Base-by-base conservation (phyloP, 2,113 vertebrate genomes). In the Thunnus thynnus region DNA sequence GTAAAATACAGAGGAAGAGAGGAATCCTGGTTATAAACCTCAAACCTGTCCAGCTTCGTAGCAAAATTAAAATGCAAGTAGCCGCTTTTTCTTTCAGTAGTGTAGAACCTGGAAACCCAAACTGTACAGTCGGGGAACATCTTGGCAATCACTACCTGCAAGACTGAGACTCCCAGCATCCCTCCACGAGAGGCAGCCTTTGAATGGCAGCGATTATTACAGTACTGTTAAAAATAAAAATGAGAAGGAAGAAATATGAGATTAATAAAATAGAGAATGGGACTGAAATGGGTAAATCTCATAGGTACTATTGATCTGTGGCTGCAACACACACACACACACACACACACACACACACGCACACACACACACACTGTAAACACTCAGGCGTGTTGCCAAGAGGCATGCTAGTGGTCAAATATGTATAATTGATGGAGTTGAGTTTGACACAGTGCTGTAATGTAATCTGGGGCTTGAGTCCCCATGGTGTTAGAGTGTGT, bases 391-490 rank as follows among this genome's bases (percentile, higher is more conserved):
- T 27, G 78, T 71, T 85, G 81, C 80, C 86, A 90, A 80, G 70
- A 58, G 79, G 67, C 79, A 60, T 66, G 63, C 73, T 85, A 72
- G 68, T 87, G 87, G 87, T 89, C 84, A 86, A 70, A 92, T 78
- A 89, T 93, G 86, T 90, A 82, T 92, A 93, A 93, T 89, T 93
- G 85, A 93, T 92, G 78, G 82, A 77, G 79, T 71, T 85, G 84
- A 67, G 78, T 90, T 91, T 91, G 88, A 89, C 86, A 91, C 85
- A 58, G 64, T 16, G 54, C 72, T 88, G 83, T 83, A 93, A 86
- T 92, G 85, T 92, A 86, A 92, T 92, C 86, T 89, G 68, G 84
- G 82, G 62, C 83, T 74, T 4, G 80, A 85, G 58, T 82, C 61
- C 84, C 83, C 60, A 4, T 71, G 69, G 82, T 63, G 46, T 76